Conservation (phyloP, 2,113 vertebrate genomes). For the Cryptotis parvus region DNA sequence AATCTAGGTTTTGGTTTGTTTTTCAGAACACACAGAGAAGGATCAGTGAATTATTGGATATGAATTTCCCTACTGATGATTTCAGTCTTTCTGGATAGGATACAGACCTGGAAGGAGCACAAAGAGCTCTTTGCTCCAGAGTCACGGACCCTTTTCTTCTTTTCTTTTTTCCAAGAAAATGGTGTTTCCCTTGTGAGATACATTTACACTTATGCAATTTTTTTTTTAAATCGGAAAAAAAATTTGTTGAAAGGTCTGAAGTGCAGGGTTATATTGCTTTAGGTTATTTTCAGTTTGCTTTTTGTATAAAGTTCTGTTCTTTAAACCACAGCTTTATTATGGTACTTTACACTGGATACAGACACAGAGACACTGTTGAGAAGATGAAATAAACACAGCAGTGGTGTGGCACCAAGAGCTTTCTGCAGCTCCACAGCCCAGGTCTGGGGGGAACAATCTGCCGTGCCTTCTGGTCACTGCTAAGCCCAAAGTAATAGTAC, state of each 20-base stretch:
- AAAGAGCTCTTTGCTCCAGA: slow-evolving; percentile 81
- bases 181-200: slow-evolving; percentile 87
- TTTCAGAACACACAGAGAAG: slow-evolving; percentile 76
- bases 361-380: slow-evolving; percentile 90
- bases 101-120: slow-evolving; percentile 79
- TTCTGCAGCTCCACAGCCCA: slow-evolving; percentile 86
- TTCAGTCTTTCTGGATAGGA: slow-evolving; percentile 80
- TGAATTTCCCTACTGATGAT: slow-evolving; percentile 77
- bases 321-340: slow-evolving; percentile 92
- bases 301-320: slow-evolving; percentile 89
- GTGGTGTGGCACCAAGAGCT: slow-evolving; percentile 89
- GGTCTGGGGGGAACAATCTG: slow-evolving; percentile 89
- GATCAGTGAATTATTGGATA: slow-evolving; percentile 76
- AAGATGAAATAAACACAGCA: slow-evolving; percentile 88
- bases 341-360: slow-evolving; percentile 93
- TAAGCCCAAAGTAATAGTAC: slow-evolving; percentile 91
- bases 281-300: slow-evolving; percentile 88
- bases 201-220: slow-evolving; percentile 88
- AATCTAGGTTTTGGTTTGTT: slow-evolving; percentile 60
- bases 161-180: slow-evolving; percentile 78
- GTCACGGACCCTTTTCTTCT: slow-evolving; percentile 81
- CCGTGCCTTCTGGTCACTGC: slow-evolving; percentile 92
- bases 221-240: slow-evolving; percentile 84
- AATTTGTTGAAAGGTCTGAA: slow-evolving; percentile 87
- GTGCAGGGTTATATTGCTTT: slow-evolving; percentile 87